Base-by-base conservation (phyloP, 2,888 invertebrate species). In the Hypena proboscidalis region DNA sequence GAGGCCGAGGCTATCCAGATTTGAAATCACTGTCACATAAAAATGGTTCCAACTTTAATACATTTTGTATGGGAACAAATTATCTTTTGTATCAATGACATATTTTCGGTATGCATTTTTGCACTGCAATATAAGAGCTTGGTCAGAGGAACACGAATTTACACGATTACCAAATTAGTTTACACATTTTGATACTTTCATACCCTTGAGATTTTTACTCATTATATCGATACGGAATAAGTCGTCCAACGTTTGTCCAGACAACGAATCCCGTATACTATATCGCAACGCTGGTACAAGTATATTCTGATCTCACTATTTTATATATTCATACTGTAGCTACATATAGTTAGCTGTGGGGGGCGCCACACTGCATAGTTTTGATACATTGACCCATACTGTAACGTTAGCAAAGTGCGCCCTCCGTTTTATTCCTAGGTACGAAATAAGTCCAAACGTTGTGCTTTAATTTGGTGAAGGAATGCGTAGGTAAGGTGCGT, bases 201-300 rank as follows among this genome's bases (percentile, higher is more conserved):
- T n/a, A n/a, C n/a, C n/a, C n/a, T n/a, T n/a, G n/a, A n/a, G n/a
- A n/a, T n/a, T n/a, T n/a, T n/a, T n/a, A n/a, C n/a, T n/a, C n/a
- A n/a, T n/a, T n/a, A n/a, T n/a, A n/a, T n/a, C n/a, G n/a, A n/a
- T n/a, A n/a, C n/a, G n/a, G 26, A 14, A 14, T 11, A 1, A 14
- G 7, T 14, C 1, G 13, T n/a, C 7, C 56, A 60, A 66, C 44
- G 41, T 60, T 60, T 52, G 45, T 41, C 36, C 52, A 38, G 49
- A 40, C 35, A 20, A 40, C 36, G 11, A 15, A 46, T 29, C 34
- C 32, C 39, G 55, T 65, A 73, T 66, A 74, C 70, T 74, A 69
- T 50, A 52, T 47, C 48, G 74, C 64, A 73, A 78, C 70, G 70
- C 78, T 72, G 66, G 74, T 77, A 75, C 75, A 74, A 77, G 54